A percentile compares a stretch with the other conserved stretches of the same genome.
phyloP scores from a whole-genome alignment of 2,888 invertebrate genomes.

The Vannuccia rotundouncinata region DNA sequence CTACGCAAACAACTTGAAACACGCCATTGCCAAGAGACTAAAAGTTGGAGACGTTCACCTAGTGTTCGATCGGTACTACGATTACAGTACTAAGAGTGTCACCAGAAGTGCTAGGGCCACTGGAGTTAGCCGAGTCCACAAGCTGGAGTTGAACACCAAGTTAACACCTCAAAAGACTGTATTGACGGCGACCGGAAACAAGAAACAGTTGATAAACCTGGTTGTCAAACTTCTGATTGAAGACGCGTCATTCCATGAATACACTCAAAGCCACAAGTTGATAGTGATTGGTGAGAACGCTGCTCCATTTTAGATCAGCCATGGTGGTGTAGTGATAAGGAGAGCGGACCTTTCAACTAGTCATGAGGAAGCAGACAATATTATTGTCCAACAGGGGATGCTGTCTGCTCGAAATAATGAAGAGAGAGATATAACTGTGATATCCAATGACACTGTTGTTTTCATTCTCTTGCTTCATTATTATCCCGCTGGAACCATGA shows the following conservation, averaged over 20 bases:
- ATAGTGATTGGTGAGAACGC: constrained; percentile 8
- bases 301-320: constrained; percentile 17
- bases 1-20: constrained; percentile 29
- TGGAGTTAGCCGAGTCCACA: constrained; percentile 27
- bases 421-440: constrained; percentile 19
- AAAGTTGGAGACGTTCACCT: constrained; percentile 23
- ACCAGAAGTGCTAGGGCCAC: constrained; percentile 22
- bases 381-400: constrained; percentile 19
- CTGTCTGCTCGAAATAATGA: constrained; percentile 9
- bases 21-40: constrained; percentile 3
- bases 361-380: constrained; percentile 30
- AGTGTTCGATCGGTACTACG: constrained; percentile 30
- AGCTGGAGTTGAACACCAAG: constrained; percentile 26
- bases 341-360: constrained; percentile 15
- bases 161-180: constrained; percentile 23
- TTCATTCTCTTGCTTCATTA: constrained; percentile 30
- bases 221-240: constrained; percentile 19
- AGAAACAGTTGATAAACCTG: constrained; percentile 24
- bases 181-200: constrained; percentile 27
- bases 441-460: constrained; percentile 27
- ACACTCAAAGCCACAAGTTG: constrained; percentile 28
- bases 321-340: constrained; percentile 12
- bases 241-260: constrained; percentile 19
- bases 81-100: constrained; percentile 33
- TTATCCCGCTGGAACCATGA: constrained; percentile 13